A percentile compares a stretch with the other conserved stretches of the same genome.
phyloP scores from a whole-genome alignment of 2,888 invertebrate species.

The Clostera curtula region DNA sequence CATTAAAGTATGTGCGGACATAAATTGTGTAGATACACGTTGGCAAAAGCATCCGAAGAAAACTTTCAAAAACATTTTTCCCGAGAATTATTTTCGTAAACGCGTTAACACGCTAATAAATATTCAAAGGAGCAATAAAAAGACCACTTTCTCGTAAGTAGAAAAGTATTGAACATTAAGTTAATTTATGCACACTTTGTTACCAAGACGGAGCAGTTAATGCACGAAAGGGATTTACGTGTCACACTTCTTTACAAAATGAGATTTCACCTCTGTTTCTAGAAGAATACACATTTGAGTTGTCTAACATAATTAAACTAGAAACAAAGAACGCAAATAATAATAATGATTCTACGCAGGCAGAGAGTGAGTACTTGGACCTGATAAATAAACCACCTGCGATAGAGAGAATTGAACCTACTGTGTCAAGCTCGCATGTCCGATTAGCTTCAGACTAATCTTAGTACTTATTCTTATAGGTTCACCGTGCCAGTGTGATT shows the following conservation, averaged over 20 bases:
- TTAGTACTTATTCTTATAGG: too few relatives aligned
- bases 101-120: slow-evolving; percentile 57
- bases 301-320: too few relatives aligned
- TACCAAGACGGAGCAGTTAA: slow-evolving; percentile 46
- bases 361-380: too few relatives aligned
- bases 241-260: slow-evolving; percentile 40
- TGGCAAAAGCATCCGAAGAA: slow-evolving; percentile 13
- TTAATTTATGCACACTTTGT: slow-evolving; percentile 71
- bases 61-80: slow-evolving; percentile 30
- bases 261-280: slow-evolving; percentile 34
- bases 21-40: slow-evolving; percentile 9
- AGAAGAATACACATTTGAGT: slow-evolving; percentile 11
- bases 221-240: slow-evolving; percentile 53
- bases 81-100: slow-evolving; percentile 37
- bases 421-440: too few relatives aligned
- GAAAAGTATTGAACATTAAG: slow-evolving; percentile 70
- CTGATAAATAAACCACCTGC: too few relatives aligned
- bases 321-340: too few relatives aligned
- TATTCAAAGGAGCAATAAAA: slow-evolving; percentile 63
- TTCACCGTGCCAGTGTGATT: too few relatives aligned
- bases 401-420: too few relatives aligned
- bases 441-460: too few relatives aligned
- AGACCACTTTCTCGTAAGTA: slow-evolving; percentile 66
- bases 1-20: slow-evolving; percentile 4
- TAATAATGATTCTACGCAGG: too few relatives aligned